A percentile compares a stretch with the other conserved stretches of the same genome.
These are phyloP conservation scores for Entelurus aequoreus DNA, from an alignment of 2,113 vertebrate species.

Conservation along the genomic window DNA sequence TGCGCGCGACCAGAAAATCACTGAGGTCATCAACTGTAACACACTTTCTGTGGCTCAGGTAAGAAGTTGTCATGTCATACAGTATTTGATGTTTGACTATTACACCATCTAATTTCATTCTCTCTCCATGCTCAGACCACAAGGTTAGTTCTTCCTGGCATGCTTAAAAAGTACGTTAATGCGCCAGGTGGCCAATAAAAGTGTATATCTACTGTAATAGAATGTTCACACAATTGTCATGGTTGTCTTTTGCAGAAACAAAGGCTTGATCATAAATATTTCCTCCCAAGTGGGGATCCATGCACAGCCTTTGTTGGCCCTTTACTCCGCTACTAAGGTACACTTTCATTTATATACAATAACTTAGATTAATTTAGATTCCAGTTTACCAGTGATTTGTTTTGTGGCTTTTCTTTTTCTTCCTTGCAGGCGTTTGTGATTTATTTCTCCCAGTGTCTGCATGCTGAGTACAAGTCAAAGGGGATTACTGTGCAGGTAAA, in stretches of 20 bases:
- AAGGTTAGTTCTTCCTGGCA: slow-evolving; percentile 66
- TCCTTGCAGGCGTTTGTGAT: slow-evolving; percentile 65
- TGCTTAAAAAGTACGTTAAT: slow-evolving; percentile 66
- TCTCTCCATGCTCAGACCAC: slow-evolving; percentile 57
- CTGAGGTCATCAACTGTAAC: slow-evolving; percentile 72
- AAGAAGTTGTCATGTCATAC: background rate
- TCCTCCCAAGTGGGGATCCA: slow-evolving; percentile 56
- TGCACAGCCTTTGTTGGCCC: slow-evolving; percentile 66
- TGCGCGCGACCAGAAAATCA: slow-evolving; percentile 58
- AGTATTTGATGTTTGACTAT: background rate
- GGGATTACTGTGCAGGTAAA: slow-evolving; percentile 77
- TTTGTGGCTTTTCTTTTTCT: slow-evolving; percentile 11
- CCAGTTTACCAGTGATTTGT: background rate
- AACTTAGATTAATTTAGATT: background rate
- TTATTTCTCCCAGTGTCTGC: slow-evolving; percentile 69
- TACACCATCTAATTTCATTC: background rate
- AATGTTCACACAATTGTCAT: background rate
- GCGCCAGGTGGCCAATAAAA: background rate
- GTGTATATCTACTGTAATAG: background rate
- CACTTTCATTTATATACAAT: too few relatives aligned
- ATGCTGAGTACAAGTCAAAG: slow-evolving; percentile 65
- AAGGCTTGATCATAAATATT: slow-evolving; percentile 71
- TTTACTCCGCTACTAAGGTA: slow-evolving; percentile 73
- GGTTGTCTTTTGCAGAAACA: slow-evolving; percentile 43
- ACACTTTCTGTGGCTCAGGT: slow-evolving; percentile 72